Evolutionary conservation across 2,888 invertebrate genomes (phyloP), one percentile per base, ranked within the genome.

Genomic region (Lissonota sp.): DNA sequence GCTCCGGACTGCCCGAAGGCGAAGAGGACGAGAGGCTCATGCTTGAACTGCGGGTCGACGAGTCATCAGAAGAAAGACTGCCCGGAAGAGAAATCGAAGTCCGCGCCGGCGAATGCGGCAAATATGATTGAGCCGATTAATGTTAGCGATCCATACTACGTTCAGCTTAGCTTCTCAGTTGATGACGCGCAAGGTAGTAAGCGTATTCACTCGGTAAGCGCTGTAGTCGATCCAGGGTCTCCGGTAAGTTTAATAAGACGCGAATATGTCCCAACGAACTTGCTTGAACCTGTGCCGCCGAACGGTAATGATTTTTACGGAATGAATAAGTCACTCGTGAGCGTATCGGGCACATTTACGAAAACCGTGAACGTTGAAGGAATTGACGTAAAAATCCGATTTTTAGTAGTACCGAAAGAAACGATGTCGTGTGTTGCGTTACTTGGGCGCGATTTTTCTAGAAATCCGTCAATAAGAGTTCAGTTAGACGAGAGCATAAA

Each of bases 141-240:
- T 0, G 16, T 75, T 8, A 64, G 70, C 63, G 66, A 79, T 10
- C 73, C 73, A 73, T 79, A 73, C 53, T 73, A 55, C 42, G 74
- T 70, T 16, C 74, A 79, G 55, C 37, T 79, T 26, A 74, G 57
- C 0, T 75, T 79, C 49, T 79, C 79, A 1, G 67, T 67, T 42
- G 10, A 60, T 44, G 67, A 74, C 46, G 1, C 42, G 39, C 6
- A 60, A 62, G 67, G 46, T 67, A 10, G 62, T 60, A 67, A 73
- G 26, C 55, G 60, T 4, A 74, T 67, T 37, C 55, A 79, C 44
- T 42, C 73, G 10, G 40, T 79, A 74, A 75, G 57, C 55, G 76
- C 76, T 1, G 76, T 80, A 42, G 71, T 80, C 51, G 80, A 76
- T 71, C 69, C 74, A 7, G 67, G 79, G n/a, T 79, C 74, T n/a